These are phyloP conservation scores for Anas platyrhynchos DNA, from an alignment of 2,113 vertebrate genomes.

Conservation along the genomic window DNA sequence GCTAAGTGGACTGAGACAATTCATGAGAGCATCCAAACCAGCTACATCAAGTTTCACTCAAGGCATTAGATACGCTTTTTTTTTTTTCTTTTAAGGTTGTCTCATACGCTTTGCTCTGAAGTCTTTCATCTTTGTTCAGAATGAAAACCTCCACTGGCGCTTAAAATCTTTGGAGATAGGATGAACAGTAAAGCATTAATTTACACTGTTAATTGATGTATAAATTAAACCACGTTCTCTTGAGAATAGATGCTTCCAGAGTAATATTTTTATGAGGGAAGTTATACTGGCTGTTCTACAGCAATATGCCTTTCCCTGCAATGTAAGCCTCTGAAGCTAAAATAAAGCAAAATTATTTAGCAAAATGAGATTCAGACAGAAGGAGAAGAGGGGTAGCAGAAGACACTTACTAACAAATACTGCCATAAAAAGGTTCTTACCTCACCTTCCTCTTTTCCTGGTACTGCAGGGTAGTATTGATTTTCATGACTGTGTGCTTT, in stretches of 20 bases:
- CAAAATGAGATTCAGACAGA: neutral
- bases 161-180: slow-evolving; percentile 30
- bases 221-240: slow-evolving; percentile 42
- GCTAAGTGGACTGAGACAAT: neutral
- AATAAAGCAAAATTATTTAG: neutral
- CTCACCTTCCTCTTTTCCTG: neutral
- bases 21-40: neutral
- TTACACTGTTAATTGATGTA: slow-evolving; percentile 62
- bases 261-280: neutral
- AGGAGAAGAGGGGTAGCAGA: neutral
- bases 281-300: neutral
- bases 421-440: neutral
- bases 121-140: slow-evolving; percentile 49
- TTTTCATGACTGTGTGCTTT: neutral
- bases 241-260: neutral
- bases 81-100: neutral
- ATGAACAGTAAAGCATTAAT: slow-evolving; percentile 53
- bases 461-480: neutral
- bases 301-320: neutral
- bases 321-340: neutral
- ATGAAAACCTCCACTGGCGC: neutral
- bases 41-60: neutral
- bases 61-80: neutral
- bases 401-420: neutral
- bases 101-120: slow-evolving; percentile 5